A percentile compares a stretch with the other conserved stretches of the same genome.
These are phyloP conservation scores for Narcine bancroftii DNA, from an alignment of 2,113 vertebrate species.

Conservation along the genomic window DNA sequence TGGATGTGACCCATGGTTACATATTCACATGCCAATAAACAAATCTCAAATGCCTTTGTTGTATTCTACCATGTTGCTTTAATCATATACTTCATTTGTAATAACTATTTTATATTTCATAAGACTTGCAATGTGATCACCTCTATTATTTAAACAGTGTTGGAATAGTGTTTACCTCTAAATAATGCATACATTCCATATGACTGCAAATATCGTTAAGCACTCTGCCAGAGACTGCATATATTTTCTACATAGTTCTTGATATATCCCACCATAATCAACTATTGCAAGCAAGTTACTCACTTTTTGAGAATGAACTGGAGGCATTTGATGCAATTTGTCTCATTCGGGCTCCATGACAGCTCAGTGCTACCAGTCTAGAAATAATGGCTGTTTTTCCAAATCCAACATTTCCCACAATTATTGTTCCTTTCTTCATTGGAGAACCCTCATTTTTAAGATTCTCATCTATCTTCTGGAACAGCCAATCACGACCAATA, in stretches of 20 bases:
- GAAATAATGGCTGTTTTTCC: conserved; percentile 93
- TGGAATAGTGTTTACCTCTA: neutral
- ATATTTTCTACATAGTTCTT: neutral
- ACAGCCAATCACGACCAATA: conserved; percentile 91
- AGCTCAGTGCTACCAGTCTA: conserved; percentile 89
- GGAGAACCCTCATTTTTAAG: conserved; percentile 58
- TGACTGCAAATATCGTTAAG: neutral
- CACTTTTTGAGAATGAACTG: conserved; percentile 72
- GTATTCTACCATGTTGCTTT: neutral
- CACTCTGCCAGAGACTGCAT: neutral
- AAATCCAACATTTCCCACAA: conserved; percentile 87
- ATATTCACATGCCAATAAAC: neutral
- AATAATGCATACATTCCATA: neutral
- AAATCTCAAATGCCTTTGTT: neutral
- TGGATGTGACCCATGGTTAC: neutral
- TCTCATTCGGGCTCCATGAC: conserved; percentile 91
- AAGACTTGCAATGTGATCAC: neutral
- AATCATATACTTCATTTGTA: neutral
- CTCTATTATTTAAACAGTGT: neutral
- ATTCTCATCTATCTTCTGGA: conserved; percentile 73
- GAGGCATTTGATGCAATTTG: conserved; percentile 92
- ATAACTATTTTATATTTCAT: neutral
- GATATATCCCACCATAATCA: neutral
- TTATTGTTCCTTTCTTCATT: conserved; percentile 67
- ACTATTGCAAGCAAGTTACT: conserved; percentile 39